A percentile compares a stretch with the other conserved stretches of the same genome.
phyloP scores from a whole-genome alignment of 37 sponge, comb jelly and placozoan genomes.

The Cliona cf. orientalis region DNA sequence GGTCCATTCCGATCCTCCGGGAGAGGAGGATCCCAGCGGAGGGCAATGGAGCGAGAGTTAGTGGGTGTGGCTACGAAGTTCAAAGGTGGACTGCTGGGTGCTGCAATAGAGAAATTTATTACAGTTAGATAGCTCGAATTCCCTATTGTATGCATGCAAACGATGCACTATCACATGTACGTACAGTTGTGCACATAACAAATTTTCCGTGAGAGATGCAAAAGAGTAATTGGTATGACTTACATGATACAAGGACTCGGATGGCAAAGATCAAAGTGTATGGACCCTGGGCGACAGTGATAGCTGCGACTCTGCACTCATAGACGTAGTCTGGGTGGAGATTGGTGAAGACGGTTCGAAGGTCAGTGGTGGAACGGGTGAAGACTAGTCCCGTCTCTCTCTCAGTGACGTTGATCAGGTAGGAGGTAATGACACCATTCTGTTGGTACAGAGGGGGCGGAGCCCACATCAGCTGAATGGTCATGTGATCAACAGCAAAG shows the following conservation, averaged over 20 bases:
- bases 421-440: conserved; percentile 54
- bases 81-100: not conserved
- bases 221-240: too few species aligned
- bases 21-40: conserved; percentile 11
- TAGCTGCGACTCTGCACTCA: conserved; percentile 29
- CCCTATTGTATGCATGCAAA: too few species aligned
- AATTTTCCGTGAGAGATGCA: too few species aligned
- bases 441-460: conserved; percentile 26
- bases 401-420: not conserved
- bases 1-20: conserved; percentile 22
- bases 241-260: too few species aligned
- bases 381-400: not conserved
- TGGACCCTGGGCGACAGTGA: too few species aligned
- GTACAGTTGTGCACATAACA: too few species aligned
- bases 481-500: not conserved
- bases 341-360: not conserved
- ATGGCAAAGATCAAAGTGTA: too few species aligned
- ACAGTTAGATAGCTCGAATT: too few species aligned
- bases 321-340: conserved; percentile 47
- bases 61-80: not conserved
- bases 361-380: too few species aligned
- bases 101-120: not conserved
- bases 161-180: too few species aligned
- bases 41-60: not conserved
- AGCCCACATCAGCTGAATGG: conserved; percentile 13